phyloP scores from a whole-genome alignment of 2,113 vertebrate genomes.

The Toxotes jaculatrix region DNA sequence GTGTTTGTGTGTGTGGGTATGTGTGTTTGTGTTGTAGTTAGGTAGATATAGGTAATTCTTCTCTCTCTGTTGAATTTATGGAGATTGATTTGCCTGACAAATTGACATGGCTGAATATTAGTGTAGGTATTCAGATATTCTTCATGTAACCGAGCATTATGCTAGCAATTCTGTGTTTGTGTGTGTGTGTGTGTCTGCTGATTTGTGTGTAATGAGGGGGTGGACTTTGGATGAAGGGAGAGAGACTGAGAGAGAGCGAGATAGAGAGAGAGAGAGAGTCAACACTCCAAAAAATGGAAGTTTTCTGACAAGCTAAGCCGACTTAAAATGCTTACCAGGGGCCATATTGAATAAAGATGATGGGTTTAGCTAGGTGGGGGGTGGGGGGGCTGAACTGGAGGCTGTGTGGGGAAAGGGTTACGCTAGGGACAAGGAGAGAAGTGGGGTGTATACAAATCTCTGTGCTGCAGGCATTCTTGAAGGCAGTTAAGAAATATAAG shows the following conservation, averaged over 20 bases:
- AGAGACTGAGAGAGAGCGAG: slow-evolving; percentile 3
- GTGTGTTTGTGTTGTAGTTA: slow-evolving; percentile 19
- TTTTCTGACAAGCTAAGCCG: slow-evolving; percentile 75
- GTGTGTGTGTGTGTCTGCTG: slow-evolving; percentile 15
- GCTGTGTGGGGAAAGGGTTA: slow-evolving; percentile 68
- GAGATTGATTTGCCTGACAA: slow-evolving; percentile 46
- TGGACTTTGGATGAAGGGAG: slow-evolving; percentile 20
- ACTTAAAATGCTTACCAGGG: slow-evolving; percentile 78
- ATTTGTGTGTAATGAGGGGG: slow-evolving; percentile 30
- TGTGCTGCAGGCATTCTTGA: slow-evolving; percentile 50
- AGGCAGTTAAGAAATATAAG: slow-evolving; percentile 51
- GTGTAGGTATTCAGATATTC: slow-evolving; percentile 4
- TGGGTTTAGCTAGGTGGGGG: slow-evolving; percentile 72
- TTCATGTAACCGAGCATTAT: slow-evolving; percentile 16
- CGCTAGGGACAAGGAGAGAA: slow-evolving; percentile 61
- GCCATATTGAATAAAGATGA: slow-evolving; percentile 82
- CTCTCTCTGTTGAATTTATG: slow-evolving; percentile 35
- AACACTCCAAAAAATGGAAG: slow-evolving; percentile 51
- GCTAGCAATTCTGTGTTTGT: slow-evolving; percentile 3
- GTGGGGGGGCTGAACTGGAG: slow-evolving; percentile 53
- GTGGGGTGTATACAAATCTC: slow-evolving; percentile 57
- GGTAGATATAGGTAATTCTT: slow-evolving; percentile 18
- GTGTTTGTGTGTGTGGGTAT: slow-evolving; percentile 1
- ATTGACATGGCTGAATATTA: slow-evolving; percentile 32
- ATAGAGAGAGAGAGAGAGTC: slow-evolving; percentile 1